These are phyloP conservation scores for Helicoverpa assulta DNA, from an alignment of 2,888 invertebrate species.

Conservation along the genomic window DNA sequence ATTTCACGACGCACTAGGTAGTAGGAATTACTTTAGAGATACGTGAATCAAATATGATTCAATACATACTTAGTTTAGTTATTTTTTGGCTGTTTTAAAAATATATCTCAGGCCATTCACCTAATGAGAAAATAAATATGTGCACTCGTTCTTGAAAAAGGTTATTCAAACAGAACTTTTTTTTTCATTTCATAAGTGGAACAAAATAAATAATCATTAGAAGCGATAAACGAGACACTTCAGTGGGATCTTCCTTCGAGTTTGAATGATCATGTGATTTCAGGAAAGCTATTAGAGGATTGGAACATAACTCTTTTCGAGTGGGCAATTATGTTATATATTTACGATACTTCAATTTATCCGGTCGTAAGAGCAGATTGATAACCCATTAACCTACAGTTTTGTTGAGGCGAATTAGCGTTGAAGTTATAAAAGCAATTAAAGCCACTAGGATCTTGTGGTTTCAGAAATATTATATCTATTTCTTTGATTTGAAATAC, in stretches of 20 bases:
- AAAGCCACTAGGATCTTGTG: constrained; percentile 7
- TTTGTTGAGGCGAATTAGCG: constrained; percentile 41
- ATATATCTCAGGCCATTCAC: constrained; percentile 24
- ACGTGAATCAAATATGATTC: constrained; percentile 25
- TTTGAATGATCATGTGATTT: constrained; percentile 7
- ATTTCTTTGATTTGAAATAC: background rate
- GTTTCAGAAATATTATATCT: constrained; percentile 3
- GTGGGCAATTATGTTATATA: constrained; percentile 15
- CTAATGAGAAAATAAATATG: constrained; percentile 17
- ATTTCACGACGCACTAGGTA: constrained; percentile 51
- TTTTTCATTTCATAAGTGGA: constrained; percentile 20
- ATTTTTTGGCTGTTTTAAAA: constrained; percentile 12
- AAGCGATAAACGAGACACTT: constrained; percentile 24
- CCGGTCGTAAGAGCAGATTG: constrained; percentile 35
- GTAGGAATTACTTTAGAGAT: constrained; percentile 12
- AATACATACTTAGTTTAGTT: constrained; percentile 16
- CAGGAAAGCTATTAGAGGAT: constrained; percentile 1
- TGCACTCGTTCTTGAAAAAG: constrained; percentile 25
- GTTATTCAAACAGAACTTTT: constrained; percentile 20
- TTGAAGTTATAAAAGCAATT: constrained; percentile 24
- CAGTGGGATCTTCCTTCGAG: constrained; percentile 13
- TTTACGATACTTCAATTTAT: constrained; percentile 42
- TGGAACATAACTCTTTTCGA: constrained; percentile 15
- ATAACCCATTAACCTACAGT: constrained; percentile 49
- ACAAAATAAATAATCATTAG: constrained; percentile 14